Evolutionary conservation across 2,888 invertebrate species (phyloP), one percentile per base, ranked within the genome.

Genomic region (Tiliacea aurago): DNA sequence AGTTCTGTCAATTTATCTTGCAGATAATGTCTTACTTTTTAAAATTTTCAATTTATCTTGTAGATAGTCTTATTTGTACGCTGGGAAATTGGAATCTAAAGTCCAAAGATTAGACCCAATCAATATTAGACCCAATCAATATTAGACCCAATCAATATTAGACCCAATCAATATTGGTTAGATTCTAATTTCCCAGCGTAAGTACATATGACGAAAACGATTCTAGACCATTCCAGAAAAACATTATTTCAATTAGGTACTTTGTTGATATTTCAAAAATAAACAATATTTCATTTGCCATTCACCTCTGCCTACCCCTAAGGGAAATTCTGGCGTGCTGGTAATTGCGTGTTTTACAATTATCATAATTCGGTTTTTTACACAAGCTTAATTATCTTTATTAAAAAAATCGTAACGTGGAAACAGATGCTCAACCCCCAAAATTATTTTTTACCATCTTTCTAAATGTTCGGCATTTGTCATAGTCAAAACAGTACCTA

Each of bases 401-500:
- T 45, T 49, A 37, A 33, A 58, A 28, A 75, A 73, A 56, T 1
- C 6, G 23, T 4, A 45, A 18, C 3, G 37, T 33, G 59, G 41
- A 64, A 56, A 51, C 74, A 55, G 74, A 65, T 81, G 43, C 28
- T n/a, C 43, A 33, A 33, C 0, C 23, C 49, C 18, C 18, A n/a
- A 13, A 23, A 15, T 33, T 56, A 33, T 56, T 82, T n/a, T 67
- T 69, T 43, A 69, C 11, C 23, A 43, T 45, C 56, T 51, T 28
- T 65, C 2, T 37, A 76, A 74, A 66, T 5, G n/a, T 47, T 13
- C 33, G 51, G 67, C 58, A 80, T 82, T 80, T 64, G 49, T 73
- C 73, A 83, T 75, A 76, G 70, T 72, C 68, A 73, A 68, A 67
- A 70, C 28, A 37, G 61, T 47, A 18, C 28, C 15, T 13, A 73